Evolutionary conservation across 2,797 vertebrate genomes (phyloP), one percentile per base, ranked within the genome.

Genomic region (Diceros bicornis): DNA sequence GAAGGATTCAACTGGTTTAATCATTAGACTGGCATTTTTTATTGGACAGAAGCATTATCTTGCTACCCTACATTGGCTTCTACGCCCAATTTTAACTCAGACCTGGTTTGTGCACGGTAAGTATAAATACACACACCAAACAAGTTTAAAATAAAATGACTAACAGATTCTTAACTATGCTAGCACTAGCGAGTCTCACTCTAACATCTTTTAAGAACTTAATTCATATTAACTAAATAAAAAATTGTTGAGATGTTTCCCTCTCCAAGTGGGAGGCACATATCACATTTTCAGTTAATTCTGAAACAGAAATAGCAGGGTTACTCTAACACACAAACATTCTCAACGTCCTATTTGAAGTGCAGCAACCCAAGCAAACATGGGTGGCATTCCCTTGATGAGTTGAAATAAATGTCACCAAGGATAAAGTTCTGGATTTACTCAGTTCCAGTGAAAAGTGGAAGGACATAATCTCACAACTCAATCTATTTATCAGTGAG

Each of bases 151-250:
- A 87, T 92, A 96, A 96, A 87, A 94, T 69, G 82, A 74, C 41
- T 47, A 89, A 90, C 66, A 91, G 14, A 92, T 96, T 94, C 72
- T 89, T 96, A 97, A 79, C 82, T 55, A 68, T 32, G 91, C 55
- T 64, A 87, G 55, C 23, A 57, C 29, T 44, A 97, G 72, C 29
- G 66, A 88, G 29, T 86, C 78, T 97, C 92, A 92, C 18, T 74
- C 91, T 57, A 97, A 85, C 79, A 94, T 68, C 83, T 98, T 96
- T 92, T 94, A 98, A 98, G 83, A 98, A 89, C 91, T 97, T 97
- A 96, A 95, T 95, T 89, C 52, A 7, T 55, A 97, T 1, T 88
- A 94, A 96, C 95, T 84, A 95, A 98, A 93, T 69, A 84, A 95
- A 92, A 97, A 96, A 94, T 94, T 95, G 68, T 52, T 90, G 57